A percentile compares a stretch with the other conserved stretches of the same genome.
phyloP scores from a whole-genome alignment of 2,113 vertebrate species.

The Mastomys natalensis region DNA sequence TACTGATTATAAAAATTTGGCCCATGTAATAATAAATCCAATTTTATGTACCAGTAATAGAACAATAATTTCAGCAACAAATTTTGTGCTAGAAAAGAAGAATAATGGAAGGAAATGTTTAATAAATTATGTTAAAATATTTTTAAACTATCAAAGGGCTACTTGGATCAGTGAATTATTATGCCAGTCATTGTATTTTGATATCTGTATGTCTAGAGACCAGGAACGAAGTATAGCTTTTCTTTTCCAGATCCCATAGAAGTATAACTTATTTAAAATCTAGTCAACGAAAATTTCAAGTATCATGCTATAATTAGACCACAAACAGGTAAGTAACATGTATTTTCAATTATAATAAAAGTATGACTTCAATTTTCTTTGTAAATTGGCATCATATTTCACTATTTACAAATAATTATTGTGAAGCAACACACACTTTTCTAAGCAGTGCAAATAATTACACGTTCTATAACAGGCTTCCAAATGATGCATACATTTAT shows the following conservation, averaged over 20 bases:
- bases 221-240: background rate
- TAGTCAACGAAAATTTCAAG: background rate
- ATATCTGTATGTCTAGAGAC: background rate
- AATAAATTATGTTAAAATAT: background rate
- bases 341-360: conserved; percentile 36
- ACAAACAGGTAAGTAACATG: background rate
- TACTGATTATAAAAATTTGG: background rate
- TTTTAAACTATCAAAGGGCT: background rate
- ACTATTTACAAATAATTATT: conserved; percentile 70
- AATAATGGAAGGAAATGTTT: background rate
- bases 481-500: conserved; percentile 65
- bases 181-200: background rate
- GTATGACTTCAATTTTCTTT: conserved; percentile 31
- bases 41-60: background rate
- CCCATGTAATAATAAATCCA: background rate
- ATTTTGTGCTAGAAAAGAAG: background rate
- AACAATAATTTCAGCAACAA: background rate
- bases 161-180: background rate
- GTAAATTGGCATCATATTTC: conserved; percentile 34
- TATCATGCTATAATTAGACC: background rate
- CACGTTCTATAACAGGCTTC: conserved; percentile 63
- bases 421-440: conserved; percentile 32
- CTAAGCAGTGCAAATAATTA: conserved; percentile 74
- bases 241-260: background rate
- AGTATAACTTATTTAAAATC: background rate